Percentiles rank a stretch among this genome's conserved stretches.
phyloP scores from a whole-genome alignment of 92 coral and sea anemone species.

The Nematostella vectensis region DNA sequence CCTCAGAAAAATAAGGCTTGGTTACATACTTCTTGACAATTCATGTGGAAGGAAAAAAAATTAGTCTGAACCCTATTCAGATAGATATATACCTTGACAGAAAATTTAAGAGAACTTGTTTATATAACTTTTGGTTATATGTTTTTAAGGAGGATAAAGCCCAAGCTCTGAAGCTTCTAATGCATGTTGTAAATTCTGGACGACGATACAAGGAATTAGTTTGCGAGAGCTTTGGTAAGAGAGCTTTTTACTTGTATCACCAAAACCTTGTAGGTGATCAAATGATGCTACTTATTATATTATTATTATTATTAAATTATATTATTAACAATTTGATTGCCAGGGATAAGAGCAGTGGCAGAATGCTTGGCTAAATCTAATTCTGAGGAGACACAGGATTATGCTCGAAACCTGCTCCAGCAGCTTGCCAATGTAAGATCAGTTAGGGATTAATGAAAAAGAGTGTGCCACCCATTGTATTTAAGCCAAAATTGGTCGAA shows the following conservation, averaged over 20 bases:
- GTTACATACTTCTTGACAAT: too few relatives aligned
- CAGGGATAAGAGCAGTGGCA: conserved; percentile 78
- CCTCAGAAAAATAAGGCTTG: too few relatives aligned
- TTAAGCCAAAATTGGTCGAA: too few relatives aligned
- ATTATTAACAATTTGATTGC: not conserved
- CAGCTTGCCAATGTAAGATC: conserved; percentile 85
- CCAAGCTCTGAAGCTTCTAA: conserved; percentile 76
- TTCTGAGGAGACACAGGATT: conserved; percentile 93
- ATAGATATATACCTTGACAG: too few relatives aligned
- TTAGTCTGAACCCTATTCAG: too few relatives aligned
- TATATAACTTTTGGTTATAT: not conserved
- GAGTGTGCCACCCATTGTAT: too few relatives aligned
- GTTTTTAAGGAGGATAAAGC: conserved; percentile 75
- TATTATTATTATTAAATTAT: too few relatives aligned
- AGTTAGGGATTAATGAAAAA: too few relatives aligned
- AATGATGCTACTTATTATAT: not conserved
- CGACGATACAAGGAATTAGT: conserved; percentile 90
- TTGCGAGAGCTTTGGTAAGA: conserved; percentile 96
- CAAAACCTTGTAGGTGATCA: too few relatives aligned
- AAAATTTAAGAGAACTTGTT: too few relatives aligned
- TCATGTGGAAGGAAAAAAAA: too few relatives aligned
- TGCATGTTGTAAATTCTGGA: conserved; percentile 89
- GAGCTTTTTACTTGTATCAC: too few relatives aligned
- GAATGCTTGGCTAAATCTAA: conserved; percentile 93
- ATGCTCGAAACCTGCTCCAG: conserved; percentile 77